Base-by-base conservation (phyloP, 2,113 vertebrate species). In the Alligator sinensis region DNA sequence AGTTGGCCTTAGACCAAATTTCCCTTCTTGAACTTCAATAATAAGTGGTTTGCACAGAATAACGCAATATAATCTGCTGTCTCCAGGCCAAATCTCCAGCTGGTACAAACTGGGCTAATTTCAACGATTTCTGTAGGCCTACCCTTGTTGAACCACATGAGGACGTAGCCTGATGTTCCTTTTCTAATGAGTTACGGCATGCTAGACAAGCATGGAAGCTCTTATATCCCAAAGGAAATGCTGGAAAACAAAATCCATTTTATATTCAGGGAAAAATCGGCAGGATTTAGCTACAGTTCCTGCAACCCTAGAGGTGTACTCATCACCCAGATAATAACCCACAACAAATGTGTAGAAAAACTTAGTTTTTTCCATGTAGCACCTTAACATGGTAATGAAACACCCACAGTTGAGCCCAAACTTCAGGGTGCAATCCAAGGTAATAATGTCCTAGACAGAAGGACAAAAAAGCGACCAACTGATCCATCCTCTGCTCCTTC, bases 141-240 rank as follows among this genome's bases (percentile, higher is more conserved):
- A 47, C 83, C 93, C 92, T 96, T 92, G 84, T 94, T 89, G 84
- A 94, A 90, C 89, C 91, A 95, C 96, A 92, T 61, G 89, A 96
- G 57, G 85, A 92, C 95, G 91, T 90, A 91, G 92, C 76, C 92
- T 77, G 3, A 11, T 86, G 91, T 88, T 94, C 89, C 82, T 86
- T 86, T 66, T 3, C 8, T 17, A 17, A 59, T 5, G 13, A 88
- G 90, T 68, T 83, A 82, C 64, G 76, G 90, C 94, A 93, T 82
- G 77, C 0, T 9, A 96, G 61, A 76, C 76, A 24, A 64, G 47
- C 1, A 25, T 11, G 70, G 81, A 88, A 94, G 86, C 30, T 47
- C 72, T 86, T 93, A 96, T 91, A 47, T 92, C 70, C 95, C 91
- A 77, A 84, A 68, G 91, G 93, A 89, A 92, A 86, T 24, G 88